phyloP scores from a whole-genome alignment of 2,888 invertebrate species.

The Platynereis dumerilii region DNA sequence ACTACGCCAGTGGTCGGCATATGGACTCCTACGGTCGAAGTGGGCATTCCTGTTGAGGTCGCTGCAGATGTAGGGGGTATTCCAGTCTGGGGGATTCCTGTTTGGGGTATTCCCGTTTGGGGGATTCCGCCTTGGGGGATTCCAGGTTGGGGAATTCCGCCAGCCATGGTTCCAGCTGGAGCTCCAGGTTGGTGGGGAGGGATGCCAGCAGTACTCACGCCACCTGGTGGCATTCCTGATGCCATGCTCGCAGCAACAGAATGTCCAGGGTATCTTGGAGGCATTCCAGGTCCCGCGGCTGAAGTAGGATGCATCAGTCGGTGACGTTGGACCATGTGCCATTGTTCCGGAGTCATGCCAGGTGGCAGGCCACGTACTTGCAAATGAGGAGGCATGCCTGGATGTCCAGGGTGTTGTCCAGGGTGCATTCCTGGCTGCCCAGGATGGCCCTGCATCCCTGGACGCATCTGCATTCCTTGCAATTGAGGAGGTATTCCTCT shows the following conservation, averaged over 20 bases:
- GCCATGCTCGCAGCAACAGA: background rate
- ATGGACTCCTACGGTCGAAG: no score
- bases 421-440: background rate
- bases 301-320: constrained; percentile 16
- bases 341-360: background rate
- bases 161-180: no score
- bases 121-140: no score
- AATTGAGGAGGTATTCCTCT: background rate
- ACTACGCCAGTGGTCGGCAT: no score
- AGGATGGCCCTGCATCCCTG: constrained; percentile 1
- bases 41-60: no score
- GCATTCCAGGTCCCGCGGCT: constrained; percentile 7
- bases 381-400: background rate
- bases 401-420: background rate
- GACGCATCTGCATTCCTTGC: constrained; percentile 8
- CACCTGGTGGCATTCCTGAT: background rate
- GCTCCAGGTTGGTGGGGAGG: constrained; percentile 5
- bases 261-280: constrained; percentile 14
- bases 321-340: constrained; percentile 17
- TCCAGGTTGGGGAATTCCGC: no score
- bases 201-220: constrained; percentile 12
- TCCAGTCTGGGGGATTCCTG: no score
- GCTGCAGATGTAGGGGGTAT: no score
- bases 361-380: constrained; percentile 10
- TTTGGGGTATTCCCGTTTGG: no score